Conservation (phyloP, 2,797 vertebrate genomes). For the Malacoraja senta region DNA sequence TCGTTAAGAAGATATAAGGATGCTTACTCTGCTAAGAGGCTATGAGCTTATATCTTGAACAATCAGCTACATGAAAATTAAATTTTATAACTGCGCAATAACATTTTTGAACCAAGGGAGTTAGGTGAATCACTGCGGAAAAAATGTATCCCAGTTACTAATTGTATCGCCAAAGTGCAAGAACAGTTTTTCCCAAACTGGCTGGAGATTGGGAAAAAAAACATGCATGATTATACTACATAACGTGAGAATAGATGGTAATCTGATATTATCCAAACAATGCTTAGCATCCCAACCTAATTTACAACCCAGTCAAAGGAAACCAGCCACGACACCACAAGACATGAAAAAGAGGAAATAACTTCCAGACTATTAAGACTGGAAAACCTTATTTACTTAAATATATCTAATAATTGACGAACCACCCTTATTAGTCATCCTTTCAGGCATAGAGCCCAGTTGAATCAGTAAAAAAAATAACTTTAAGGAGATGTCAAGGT, state of each 20-base stretch:
- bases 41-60: too few relatives aligned
- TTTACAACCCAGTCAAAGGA: neutral
- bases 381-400: neutral
- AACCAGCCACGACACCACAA: neutral
- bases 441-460: neutral
- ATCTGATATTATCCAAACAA: neutral
- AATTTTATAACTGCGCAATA: too few relatives aligned
- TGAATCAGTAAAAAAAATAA: neutral
- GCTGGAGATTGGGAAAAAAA: neutral
- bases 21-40: too few relatives aligned
- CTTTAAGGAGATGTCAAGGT: neutral
- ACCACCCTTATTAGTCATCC: neutral
- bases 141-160: neutral
- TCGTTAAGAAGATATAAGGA: too few relatives aligned
- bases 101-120: too few relatives aligned
- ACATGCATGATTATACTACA: neutral
- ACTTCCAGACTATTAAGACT: neutral
- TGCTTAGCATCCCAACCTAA: neutral
- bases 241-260: neutral
- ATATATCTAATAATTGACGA: neutral
- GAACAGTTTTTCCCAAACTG: neutral
- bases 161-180: neutral
- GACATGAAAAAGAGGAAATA: conserved; percentile 10
- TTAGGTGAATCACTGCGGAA: neutral
- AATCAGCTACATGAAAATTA: too few relatives aligned